Conservation (phyloP, 1,140 invertebrate species). For the Andrena cerasifolii region DNA sequence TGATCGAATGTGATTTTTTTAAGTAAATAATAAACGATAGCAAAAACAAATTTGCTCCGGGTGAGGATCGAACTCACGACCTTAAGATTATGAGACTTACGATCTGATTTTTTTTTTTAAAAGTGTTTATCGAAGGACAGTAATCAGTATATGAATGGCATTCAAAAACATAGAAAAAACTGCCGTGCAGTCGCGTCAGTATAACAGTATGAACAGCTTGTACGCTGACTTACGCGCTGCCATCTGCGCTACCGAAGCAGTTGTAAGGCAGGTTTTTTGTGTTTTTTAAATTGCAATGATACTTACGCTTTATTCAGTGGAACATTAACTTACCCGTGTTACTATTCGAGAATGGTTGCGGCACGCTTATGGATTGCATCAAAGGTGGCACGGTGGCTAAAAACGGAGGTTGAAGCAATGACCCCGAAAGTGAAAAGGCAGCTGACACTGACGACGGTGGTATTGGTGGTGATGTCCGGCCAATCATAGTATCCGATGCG, state of each 20-base stretch:
- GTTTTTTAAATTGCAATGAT: too few species aligned
- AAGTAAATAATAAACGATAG: neutral
- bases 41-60: conserved; percentile 89
- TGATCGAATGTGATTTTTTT: neutral
- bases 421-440: conserved; percentile 61
- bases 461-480: conserved; percentile 51
- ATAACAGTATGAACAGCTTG: too few species aligned
- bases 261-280: neutral
- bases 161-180: too few species aligned
- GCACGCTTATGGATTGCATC: conserved; percentile 61
- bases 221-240: conserved; percentile 97
- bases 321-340: conserved; percentile 30
- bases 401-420: conserved; percentile 60
- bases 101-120: too few species aligned
- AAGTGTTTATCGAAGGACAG: too few species aligned
- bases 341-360: conserved; percentile 55
- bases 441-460: conserved; percentile 53
- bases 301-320: too few species aligned
- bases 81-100: conserved; percentile 99
- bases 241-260: conserved; percentile 95
- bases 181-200: too few species aligned
- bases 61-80: conserved; percentile 98
- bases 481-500: conserved; percentile 31
- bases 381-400: conserved; percentile 59
- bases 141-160: too few species aligned